Percentiles rank a stretch among this genome's conserved stretches.
These are phyloP conservation scores for Palythoa grandiflora DNA, from an alignment of 92 coral and sea anemone genomes.

Conservation along the genomic window DNA sequence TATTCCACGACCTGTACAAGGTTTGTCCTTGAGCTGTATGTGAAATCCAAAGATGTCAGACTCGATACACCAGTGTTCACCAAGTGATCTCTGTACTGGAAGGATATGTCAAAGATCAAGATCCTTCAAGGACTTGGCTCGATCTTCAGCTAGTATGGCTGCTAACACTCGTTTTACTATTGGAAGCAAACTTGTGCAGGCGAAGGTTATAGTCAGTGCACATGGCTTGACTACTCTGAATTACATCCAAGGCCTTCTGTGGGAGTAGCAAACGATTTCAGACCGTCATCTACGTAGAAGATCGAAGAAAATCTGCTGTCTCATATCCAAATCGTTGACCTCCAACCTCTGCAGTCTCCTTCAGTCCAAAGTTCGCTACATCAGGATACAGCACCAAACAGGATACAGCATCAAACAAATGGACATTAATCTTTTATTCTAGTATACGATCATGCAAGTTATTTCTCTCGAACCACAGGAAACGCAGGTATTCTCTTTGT, in stretches of 20 bases:
- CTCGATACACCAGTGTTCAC: constrained; percentile 69
- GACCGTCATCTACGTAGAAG: constrained; percentile 70
- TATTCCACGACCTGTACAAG: constrained; percentile 64
- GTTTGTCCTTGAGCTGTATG: constrained; percentile 70
- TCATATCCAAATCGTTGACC: constrained; percentile 41
- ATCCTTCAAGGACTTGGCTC: no score
- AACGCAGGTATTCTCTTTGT: constrained; percentile 63
- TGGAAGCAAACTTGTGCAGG: constrained; percentile 66
- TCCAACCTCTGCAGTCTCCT: constrained; percentile 57
- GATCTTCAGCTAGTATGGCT: no score
- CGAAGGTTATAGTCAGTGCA: constrained; percentile 47
- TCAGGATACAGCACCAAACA: no score
- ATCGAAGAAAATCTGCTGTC: constrained; percentile 61
- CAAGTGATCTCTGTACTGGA: constrained; percentile 60
- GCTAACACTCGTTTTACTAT: not conserved
- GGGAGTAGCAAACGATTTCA: constrained; percentile 63
- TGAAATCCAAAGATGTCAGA: constrained; percentile 58
- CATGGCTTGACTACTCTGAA: constrained; percentile 50
- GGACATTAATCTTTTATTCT: constrained; percentile 71
- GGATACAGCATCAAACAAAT: constrained; percentile 66
- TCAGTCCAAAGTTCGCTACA: constrained; percentile 69
- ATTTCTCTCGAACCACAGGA: constrained; percentile 66
- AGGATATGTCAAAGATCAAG: no score
- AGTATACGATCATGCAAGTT: constrained; percentile 46
- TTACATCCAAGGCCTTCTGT: constrained; percentile 40